phyloP scores from a whole-genome alignment of 2,888 invertebrate genomes.

The Orthosia gothica region DNA sequence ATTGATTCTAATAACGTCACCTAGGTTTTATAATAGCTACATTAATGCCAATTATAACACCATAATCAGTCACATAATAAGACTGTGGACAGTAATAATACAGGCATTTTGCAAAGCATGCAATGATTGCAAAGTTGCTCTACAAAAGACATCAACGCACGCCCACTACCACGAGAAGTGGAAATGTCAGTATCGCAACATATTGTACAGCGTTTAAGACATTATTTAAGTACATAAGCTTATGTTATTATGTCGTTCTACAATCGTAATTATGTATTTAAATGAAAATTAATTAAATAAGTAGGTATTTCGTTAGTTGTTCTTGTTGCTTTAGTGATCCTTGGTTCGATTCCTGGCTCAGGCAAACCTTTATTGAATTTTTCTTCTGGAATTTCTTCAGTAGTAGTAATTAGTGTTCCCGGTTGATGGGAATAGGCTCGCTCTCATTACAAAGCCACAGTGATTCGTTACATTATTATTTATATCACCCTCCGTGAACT shows the following conservation, averaged over 20 bases:
- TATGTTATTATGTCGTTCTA: constrained; percentile 5
- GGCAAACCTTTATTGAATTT: background rate
- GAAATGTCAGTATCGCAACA: constrained; percentile 44
- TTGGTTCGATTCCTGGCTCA: background rate
- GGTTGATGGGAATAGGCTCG: too few relatives aligned
- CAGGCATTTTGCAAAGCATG: constrained; percentile 36
- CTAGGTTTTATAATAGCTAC: background rate
- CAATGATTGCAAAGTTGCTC: constrained; percentile 59
- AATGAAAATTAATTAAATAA: background rate
- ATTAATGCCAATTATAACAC: background rate
- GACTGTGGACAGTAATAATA: constrained; percentile 21
- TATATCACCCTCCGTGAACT: too few relatives aligned
- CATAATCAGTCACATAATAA: constrained; percentile 10
- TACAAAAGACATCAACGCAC: constrained; percentile 88
- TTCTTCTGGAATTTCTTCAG: background rate
- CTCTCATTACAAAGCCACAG: too few relatives aligned
- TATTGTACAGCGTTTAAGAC: background rate
- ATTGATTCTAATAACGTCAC: background rate
- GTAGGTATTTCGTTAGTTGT: background rate
- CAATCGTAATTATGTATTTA: background rate
- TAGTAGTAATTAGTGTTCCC: too few relatives aligned
- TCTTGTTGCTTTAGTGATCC: background rate
- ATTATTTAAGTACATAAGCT: constrained; percentile 12
- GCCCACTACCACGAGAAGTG: constrained; percentile 61
- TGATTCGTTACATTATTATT: too few relatives aligned